Evolutionary conservation across 1,140 invertebrate genomes (phyloP), one percentile per base, ranked within the genome.

Genomic region (Bombyx mandarina): DNA sequence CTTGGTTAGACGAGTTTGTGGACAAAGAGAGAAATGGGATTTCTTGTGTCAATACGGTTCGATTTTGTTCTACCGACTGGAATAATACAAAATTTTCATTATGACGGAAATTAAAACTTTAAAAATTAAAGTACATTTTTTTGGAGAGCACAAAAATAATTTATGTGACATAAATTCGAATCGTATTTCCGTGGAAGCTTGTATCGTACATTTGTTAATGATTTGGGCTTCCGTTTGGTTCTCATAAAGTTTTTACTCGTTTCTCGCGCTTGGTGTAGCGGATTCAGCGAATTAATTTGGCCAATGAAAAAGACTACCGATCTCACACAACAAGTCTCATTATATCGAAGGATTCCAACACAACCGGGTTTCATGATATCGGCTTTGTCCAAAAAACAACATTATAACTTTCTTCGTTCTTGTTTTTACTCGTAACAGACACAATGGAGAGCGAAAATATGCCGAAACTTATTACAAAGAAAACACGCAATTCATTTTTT

Each of bases 251-350:
- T 75, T 78, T 75, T 75, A 64, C 62, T 61, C 50, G 54, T 62
- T 48, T 46, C 63, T 60, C 65, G 58, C 58, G 57, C 52, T 60
- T 61, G 62, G 50, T 54, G 58, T 54, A 64, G 61, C 57, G 61
- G 68, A 63, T 78, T 79, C 78, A 75, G 55, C 63, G 80, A 83
- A 83, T 76, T 76, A 69, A 71, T 79, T 79, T 73, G 69, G 55
- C 54, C 55, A 65, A 70, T 74, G 69, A 71, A 71, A 65, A 68
- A 70, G 63, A 58, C 67, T 61, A 62, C 54, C 60, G 61, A 57
- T 57, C 55, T 66, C 43, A 43, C 26, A 44, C 26, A 42, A 56
- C 54, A 35, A 22, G 50, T 26, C 53, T 45, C 44, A 45, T 26
- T 45, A 18, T 46, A 10, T n/a, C n/a, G 1, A 54, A 46, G 12